Conservation (phyloP, 2,797 vertebrate genomes). For the Odontamblyopus rebecca region DNA sequence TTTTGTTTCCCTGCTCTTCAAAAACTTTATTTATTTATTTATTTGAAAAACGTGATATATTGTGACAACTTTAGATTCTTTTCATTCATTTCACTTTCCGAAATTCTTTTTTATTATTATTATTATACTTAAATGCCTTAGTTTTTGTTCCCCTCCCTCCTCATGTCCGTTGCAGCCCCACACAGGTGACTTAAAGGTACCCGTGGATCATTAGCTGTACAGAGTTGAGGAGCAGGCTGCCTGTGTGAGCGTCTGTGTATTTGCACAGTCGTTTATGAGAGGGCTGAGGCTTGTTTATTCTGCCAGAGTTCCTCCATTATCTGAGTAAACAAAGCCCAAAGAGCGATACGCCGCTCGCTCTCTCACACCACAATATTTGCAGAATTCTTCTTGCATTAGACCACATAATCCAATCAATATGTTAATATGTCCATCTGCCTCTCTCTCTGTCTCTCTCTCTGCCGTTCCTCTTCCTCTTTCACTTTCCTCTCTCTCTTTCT, state of each 20-base stretch:
- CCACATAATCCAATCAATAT: background rate
- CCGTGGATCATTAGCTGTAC: background rate
- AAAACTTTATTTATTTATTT: too few relatives aligned
- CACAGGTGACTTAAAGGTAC: background rate
- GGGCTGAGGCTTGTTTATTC: background rate
- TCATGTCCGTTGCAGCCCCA: too few relatives aligned
- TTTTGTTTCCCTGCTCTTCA: too few relatives aligned
- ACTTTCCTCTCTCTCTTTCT: background rate
- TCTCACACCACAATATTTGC: background rate
- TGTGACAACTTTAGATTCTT: too few relatives aligned
- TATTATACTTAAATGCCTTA: too few relatives aligned
- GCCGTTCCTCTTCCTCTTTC: background rate
- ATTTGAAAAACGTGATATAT: too few relatives aligned
- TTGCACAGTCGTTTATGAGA: slow-evolving; percentile 3
- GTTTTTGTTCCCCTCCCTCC: too few relatives aligned
- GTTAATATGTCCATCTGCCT: slow-evolving; percentile 21
- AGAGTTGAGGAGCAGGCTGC: background rate
- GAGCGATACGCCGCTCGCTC: background rate
- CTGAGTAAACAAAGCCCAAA: slow-evolving; percentile 14
- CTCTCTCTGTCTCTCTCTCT: background rate
- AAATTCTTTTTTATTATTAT: too few relatives aligned
- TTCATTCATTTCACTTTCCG: too few relatives aligned
- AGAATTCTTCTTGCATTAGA: slow-evolving; percentile 7
- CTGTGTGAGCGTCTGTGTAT: slow-evolving; percentile 7
- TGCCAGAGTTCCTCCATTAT: slow-evolving; percentile 4